These are phyloP conservation scores for Heteractis magnifica DNA, from an alignment of 92 coral and sea anemone genomes.

Conservation along the genomic window DNA sequence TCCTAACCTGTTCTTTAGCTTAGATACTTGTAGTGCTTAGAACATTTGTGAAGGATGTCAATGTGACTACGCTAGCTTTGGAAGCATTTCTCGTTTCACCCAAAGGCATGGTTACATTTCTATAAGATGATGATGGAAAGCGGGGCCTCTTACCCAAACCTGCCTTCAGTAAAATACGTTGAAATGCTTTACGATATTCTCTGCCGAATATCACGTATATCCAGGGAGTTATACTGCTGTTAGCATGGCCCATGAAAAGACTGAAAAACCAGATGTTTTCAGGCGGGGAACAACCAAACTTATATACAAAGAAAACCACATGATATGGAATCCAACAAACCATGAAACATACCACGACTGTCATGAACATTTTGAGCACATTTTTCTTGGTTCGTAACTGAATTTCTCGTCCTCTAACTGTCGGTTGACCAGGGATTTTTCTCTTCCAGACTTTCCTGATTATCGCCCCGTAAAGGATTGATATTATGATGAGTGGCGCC, in stretches of 20 bases:
- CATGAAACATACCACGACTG: conserved; percentile 50
- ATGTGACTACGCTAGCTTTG: neutral
- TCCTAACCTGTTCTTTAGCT: too few relatives aligned
- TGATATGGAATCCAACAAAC: conserved; percentile 61
- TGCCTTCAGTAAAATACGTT: neutral
- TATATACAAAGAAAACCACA: conserved; percentile 24
- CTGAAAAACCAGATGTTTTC: conserved; percentile 22
- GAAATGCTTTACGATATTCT: conserved; percentile 38
- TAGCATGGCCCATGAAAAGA: conserved; percentile 32
- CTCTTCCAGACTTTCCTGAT: conserved; percentile 45
- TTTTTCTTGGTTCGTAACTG: conserved; percentile 31
- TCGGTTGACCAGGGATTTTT: conserved; percentile 45
- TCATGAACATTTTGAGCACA: conserved; percentile 47
- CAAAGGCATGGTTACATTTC: neutral
- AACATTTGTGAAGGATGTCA: neutral
- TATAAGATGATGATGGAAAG: neutral
- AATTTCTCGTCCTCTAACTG: neutral
- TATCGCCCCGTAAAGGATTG: conserved; percentile 34
- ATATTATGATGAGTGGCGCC: conserved; percentile 26
- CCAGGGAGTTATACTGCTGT: conserved; percentile 59
- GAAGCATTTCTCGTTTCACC: neutral
- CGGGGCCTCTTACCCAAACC: neutral
- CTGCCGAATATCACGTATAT: conserved; percentile 43
- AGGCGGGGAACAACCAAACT: neutral
- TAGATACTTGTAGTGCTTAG: too few relatives aligned